Conservation (phyloP, 1,140 invertebrate species). For the Brachionus plicatilis region DNA sequence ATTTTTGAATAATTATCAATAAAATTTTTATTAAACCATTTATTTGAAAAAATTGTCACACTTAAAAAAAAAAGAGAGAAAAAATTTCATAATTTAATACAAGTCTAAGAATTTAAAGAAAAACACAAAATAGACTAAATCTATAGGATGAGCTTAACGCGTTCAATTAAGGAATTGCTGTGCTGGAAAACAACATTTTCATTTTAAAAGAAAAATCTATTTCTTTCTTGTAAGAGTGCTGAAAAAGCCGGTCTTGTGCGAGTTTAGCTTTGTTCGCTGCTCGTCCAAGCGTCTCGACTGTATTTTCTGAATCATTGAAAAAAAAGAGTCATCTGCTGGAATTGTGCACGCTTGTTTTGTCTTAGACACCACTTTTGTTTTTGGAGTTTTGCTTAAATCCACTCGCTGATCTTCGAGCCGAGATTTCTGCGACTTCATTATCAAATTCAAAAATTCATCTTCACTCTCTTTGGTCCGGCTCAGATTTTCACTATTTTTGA, state of each 20-base stretch:
- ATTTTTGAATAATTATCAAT: not conserved
- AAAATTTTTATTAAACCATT: not conserved
- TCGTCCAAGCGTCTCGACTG: constrained; percentile 71
- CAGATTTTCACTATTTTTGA: not conserved
- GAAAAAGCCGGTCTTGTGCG: not conserved
- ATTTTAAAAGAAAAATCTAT: not conserved
- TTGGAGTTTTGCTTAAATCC: constrained; percentile 44
- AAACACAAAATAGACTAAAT: not conserved
- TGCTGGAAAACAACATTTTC: not conserved
- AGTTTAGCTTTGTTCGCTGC: constrained; percentile 45
- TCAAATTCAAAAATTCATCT: constrained; percentile 89
- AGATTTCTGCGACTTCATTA: constrained; percentile 83
- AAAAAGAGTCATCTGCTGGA: constrained; percentile 86
- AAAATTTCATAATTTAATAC: constrained; percentile 3
- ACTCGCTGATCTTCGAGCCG: constrained; percentile 59
- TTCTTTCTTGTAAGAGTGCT: not conserved
- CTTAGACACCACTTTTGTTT: not conserved
- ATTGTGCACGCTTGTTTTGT: constrained; percentile 25
- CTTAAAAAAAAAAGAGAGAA: not conserved
- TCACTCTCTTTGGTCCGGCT: constrained; percentile 63
- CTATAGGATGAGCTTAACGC: not conserved
- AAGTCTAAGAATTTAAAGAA: not conserved
- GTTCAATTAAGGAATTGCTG: not conserved
- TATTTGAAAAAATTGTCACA: not conserved
- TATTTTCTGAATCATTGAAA: constrained; percentile 81